A percentile compares a stretch with the other conserved stretches of the same genome.
phyloP scores from a whole-genome alignment of 2,113 vertebrate genomes.

The Coreoperca whiteheadi region DNA sequence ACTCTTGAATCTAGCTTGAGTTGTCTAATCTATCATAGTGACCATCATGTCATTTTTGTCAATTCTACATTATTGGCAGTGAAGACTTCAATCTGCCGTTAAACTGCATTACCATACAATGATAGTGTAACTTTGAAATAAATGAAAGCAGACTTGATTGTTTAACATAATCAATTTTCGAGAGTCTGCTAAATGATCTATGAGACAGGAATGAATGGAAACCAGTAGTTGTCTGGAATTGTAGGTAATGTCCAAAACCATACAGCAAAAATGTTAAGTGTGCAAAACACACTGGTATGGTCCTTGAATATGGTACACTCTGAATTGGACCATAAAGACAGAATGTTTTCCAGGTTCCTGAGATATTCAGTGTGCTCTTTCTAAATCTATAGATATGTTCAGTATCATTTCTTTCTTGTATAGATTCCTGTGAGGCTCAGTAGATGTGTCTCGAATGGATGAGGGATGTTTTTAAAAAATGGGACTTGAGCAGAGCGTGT shows the following conservation, averaged over 20 bases:
- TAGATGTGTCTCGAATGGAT: neutral
- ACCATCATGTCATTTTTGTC: neutral
- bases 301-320: neutral
- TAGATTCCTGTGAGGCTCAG: constrained; percentile 3
- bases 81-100: neutral
- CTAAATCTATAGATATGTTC: neutral
- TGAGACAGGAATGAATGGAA: neutral
- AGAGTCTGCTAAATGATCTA: neutral
- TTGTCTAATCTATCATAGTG: neutral
- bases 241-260: neutral
- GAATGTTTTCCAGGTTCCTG: neutral
- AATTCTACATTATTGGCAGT: neutral
- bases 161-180: neutral
- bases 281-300: neutral
- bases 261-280: neutral
- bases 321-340: neutral
- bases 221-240: neutral
- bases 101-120: neutral
- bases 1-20: neutral
- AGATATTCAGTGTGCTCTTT: neutral
- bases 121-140: neutral
- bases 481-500: constrained; percentile 9
- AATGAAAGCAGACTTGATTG: neutral
- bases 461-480: constrained; percentile 17
- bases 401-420: neutral